Percentiles rank a stretch among this genome's conserved stretches.
phyloP scores from a whole-genome alignment of 1,140 invertebrate genomes.

The Uloborus diversus region DNA sequence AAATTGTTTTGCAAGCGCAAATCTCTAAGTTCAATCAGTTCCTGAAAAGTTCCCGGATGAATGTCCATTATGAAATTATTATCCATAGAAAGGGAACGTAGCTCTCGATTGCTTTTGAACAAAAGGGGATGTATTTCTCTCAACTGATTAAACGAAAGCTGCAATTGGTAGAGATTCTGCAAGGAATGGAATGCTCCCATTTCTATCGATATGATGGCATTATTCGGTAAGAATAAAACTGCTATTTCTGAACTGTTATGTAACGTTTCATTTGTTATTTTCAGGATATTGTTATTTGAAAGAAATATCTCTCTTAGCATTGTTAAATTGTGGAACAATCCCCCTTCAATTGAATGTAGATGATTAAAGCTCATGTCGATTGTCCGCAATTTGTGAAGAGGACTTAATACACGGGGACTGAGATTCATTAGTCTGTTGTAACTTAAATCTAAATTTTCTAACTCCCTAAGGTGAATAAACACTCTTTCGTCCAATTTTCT shows the following conservation, averaged over 20 bases:
- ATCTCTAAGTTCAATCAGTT: constrained; percentile 76
- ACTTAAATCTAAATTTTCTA: constrained; percentile 86
- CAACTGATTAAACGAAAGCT: constrained; percentile 87
- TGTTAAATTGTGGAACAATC: constrained; percentile 80
- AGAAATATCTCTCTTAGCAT: constrained; percentile 83
- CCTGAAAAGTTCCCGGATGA: constrained; percentile 80
- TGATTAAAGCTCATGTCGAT: constrained; percentile 90
- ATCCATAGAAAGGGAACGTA: constrained; percentile 86
- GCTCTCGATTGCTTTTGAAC: constrained; percentile 76
- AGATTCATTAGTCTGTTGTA: constrained; percentile 78
- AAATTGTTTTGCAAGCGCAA: constrained; percentile 86
- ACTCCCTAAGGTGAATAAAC: constrained; percentile 75
- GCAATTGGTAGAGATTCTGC: constrained; percentile 79
- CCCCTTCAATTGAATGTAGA: constrained; percentile 78
- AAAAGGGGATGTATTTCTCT: constrained; percentile 77
- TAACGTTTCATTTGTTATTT: constrained; percentile 83
- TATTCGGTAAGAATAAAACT: constrained; percentile 86
- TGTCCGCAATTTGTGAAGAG: constrained; percentile 77
- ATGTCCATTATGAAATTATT: constrained; percentile 86
- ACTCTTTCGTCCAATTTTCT: constrained; percentile 76
- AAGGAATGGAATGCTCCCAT: constrained; percentile 76
- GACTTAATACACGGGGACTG: constrained; percentile 72
- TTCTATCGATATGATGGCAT: constrained; percentile 81
- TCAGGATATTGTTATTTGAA: constrained; percentile 88
- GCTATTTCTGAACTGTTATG: constrained; percentile 77